Evolutionary conservation across 1,140 invertebrate species (phyloP), one percentile per base, ranked within the genome.

Genomic region (Phymorhynchus buccinoides): DNA sequence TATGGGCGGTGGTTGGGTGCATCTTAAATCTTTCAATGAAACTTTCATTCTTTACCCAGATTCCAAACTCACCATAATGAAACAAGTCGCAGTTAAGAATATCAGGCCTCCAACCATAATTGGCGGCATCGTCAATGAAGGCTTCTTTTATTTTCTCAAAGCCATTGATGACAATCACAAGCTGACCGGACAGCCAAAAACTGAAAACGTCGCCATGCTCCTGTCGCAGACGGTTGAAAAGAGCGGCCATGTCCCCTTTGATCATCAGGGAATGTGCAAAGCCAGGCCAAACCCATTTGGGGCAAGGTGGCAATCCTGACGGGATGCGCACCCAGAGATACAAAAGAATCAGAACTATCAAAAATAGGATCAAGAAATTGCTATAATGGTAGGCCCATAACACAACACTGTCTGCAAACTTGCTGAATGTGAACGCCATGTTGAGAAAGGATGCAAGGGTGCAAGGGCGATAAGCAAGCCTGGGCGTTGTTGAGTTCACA

Each of bases 161-260:
- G 30, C 86, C 86, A 79, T 85, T 87, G 41, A 87, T 82, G 37
- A 87, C 84, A 27, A 87, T 85, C 3, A 87, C 75, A 66, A 87
- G 75, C 77, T 87, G 86, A 1, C 84, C 86, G 79, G 81, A 84
- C 32, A 87, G 66, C 75, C 84, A 87, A 35, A 87, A 41, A 75
- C 86, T 87, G 48, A 83, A 87, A 27, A 87, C 84, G 18, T 87
- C 86, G 30, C 86, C 86, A 82, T 85, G 81, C 68, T 87, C 84
- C 22, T 42, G 82, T 18, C 86, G 52, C 41, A 85, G 81, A 32
- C 84, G 48, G n/a, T 81, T 39, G 27, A 87, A 83, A n/a, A 83
- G 39, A 14, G 35, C 37, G 2, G 66, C 39, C 2, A 83, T n/a
- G 27, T 83, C 66, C 37, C 81, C 81, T 66, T 83, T 83, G 37